These are phyloP conservation scores for Mesodorylaimus sp. DNA, from an alignment of 2,888 invertebrate genomes.

Conservation along the genomic window DNA sequence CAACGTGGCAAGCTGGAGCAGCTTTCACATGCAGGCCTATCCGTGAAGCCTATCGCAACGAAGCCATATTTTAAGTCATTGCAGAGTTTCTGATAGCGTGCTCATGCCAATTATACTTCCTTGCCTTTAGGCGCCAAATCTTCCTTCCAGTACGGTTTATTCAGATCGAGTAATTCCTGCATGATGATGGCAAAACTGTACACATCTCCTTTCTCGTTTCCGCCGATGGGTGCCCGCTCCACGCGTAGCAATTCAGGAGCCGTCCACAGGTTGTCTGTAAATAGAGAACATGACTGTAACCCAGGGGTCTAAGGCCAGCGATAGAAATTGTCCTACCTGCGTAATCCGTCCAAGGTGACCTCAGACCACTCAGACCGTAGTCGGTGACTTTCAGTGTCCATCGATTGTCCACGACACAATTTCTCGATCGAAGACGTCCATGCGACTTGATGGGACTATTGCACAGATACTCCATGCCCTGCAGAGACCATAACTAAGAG, in stretches of 20 bases:
- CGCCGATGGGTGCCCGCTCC: slow-evolving; percentile 10
- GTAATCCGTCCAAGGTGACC: background rate
- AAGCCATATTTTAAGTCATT: too few species aligned
- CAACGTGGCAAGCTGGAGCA: too few species aligned
- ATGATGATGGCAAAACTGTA: slow-evolving; percentile 33
- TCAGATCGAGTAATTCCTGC: slow-evolving; percentile 25
- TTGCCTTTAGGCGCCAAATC: too few species aligned
- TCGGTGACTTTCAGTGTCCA: background rate
- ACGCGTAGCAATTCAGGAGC: background rate
- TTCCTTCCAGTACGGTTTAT: too few species aligned
- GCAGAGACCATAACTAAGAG: background rate
- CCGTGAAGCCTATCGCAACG: too few species aligned
- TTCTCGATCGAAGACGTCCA: background rate
- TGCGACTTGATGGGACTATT: background rate
- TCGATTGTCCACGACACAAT: background rate
- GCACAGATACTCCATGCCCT: background rate
- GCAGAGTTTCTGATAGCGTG: too few species aligned
- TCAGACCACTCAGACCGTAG: background rate
- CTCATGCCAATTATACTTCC: too few species aligned
- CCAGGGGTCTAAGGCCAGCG: too few species aligned
- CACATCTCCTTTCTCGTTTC: slow-evolving; percentile 32
- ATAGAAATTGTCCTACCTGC: too few species aligned
- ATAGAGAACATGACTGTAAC: too few species aligned
- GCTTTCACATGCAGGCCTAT: too few species aligned
- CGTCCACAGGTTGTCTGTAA: too few species aligned